Conservation (phyloP, 2,888 invertebrate species). For the Tenthredo scrophulariae region DNA sequence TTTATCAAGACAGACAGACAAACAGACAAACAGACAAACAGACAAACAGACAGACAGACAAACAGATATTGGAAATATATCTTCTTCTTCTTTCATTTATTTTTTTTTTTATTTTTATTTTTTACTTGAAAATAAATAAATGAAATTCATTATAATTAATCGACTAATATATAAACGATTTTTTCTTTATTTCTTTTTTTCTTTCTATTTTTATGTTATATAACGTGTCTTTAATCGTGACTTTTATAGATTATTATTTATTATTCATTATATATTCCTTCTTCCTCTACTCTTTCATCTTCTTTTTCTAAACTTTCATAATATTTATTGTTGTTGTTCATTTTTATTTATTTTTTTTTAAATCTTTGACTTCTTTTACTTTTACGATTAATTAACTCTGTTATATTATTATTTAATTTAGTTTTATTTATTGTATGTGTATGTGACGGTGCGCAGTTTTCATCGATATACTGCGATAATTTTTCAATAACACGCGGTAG, state of each 20-base stretch:
- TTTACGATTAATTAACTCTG: background rate
- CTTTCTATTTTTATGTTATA: background rate
- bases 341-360: too few species aligned
- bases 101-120: background rate
- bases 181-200: background rate
- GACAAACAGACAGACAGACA: slow-evolving; percentile 69
- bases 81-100: background rate
- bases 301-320: slow-evolving; percentile 10
- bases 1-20: slow-evolving; percentile 40
- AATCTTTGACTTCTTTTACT: too few species aligned
- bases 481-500: too few species aligned
- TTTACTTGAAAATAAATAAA: slow-evolving; percentile 34
- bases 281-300: slow-evolving; percentile 38
- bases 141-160: slow-evolving; percentile 43
- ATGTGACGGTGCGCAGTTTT: too few species aligned
- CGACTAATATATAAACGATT: background rate
- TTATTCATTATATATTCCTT: slow-evolving; percentile 39
- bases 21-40: slow-evolving; percentile 65
- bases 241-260: slow-evolving; percentile 57
- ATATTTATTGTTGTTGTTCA: background rate
- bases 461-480: too few species aligned
- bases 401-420: background rate
- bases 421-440: too few species aligned
- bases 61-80: slow-evolving; percentile 61
- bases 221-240: slow-evolving; percentile 54